Base-by-base conservation (phyloP, 2,888 invertebrate genomes). In the Pantelozetes paolii region DNA sequence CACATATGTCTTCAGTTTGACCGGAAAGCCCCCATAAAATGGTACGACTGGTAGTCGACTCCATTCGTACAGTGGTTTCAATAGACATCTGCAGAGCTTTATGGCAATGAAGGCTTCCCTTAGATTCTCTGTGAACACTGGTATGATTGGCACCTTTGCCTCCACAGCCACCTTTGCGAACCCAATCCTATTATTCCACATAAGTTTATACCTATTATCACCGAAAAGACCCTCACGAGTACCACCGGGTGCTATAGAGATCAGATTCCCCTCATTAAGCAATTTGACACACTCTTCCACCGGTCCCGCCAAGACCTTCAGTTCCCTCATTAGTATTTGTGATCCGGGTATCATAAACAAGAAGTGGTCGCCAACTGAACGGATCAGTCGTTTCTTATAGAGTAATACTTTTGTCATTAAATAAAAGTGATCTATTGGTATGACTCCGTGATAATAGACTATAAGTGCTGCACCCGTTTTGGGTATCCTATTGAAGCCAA, bases 1-100 rank as follows among this genome's bases (percentile, higher is more conserved):
- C 75, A 96, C 84, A 81, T 90, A 90, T n/a, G 94, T 93, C 79
- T 71, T 86, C 80, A 97, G 86, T 83, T 98, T 98, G 13, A 99
- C 98, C 5, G 98, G 98, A 85, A 98, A 98, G 30, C 95, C 95
- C 18, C 99, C 98, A 84, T 96, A 98, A 76, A 97, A 90, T 2
- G 97, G 96, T 76, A 92, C 89, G 40, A 95, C 86, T 0, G 98
- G 99, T 79, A 97, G 86, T 77, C 92, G 88, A 18, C 92, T 91
- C 77, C 87, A 87, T 40, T 90, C 88, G 84, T 96, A 99, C 26
- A 98, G 81, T 81, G 88, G 87, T 79, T 92, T 84, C 84, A 92
- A 91, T 77, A 90, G 84, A 78, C 87, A 87, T 79, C 82, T 80
- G 23, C 83, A 83, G 79, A 83, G 81, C 36, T 80, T 79, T 0